A percentile compares a stretch with the other conserved stretches of the same genome.
Conservation (phyloP, 2,888 invertebrate species). For the Drosophila emarginata region DNA sequence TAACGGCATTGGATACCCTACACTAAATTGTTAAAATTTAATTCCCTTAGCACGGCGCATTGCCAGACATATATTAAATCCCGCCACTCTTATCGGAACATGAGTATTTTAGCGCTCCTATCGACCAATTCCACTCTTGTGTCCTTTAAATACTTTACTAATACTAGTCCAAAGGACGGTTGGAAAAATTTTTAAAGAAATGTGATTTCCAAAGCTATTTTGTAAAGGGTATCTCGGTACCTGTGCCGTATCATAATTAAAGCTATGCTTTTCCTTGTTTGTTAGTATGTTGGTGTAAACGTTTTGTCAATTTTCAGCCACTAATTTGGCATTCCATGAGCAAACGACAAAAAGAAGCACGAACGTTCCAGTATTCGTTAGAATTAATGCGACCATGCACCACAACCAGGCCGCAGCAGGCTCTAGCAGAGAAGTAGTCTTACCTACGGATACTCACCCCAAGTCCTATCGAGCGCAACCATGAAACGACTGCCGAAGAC, state of each 20-base stretch:
- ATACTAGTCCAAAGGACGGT: no score
- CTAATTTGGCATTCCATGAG: conserved; percentile 69
- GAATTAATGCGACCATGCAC: conserved; percentile 46
- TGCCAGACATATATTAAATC: no score
- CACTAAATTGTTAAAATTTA: no score
- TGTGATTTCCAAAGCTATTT: neutral
- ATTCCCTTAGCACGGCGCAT: no score
- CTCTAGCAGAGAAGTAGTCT: conserved; percentile 13
- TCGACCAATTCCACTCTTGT: no score
- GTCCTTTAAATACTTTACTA: no score
- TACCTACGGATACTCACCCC: neutral
- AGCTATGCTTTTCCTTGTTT: neutral
- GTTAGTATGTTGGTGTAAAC: neutral
- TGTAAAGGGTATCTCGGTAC: neutral
- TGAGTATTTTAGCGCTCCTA: no score
- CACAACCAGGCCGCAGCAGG: conserved; percentile 21
- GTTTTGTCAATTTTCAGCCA: conserved; percentile 10
- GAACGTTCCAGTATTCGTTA: conserved; percentile 29
- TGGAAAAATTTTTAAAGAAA: no score
- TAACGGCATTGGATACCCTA: no score
- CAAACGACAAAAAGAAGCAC: conserved; percentile 46
- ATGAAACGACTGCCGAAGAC: conserved; percentile 4
- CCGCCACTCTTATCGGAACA: no score
- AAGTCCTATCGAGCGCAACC: conserved; percentile 9
- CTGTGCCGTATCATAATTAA: neutral